Conservation (phyloP, 2,888 invertebrate species). For the Alloscopus bannaensis region DNA sequence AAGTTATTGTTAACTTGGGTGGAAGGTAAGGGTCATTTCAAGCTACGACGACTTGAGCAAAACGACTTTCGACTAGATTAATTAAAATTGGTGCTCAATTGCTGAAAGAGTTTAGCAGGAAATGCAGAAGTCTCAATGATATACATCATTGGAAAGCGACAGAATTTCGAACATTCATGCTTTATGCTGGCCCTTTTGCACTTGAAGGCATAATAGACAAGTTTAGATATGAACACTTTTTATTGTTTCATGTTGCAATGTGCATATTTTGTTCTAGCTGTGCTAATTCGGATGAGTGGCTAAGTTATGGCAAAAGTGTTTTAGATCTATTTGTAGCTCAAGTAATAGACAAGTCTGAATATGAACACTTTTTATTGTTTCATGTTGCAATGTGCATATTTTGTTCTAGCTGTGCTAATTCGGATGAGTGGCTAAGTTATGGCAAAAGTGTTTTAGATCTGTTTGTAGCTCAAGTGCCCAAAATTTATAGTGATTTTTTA, state of each 20-base stretch:
- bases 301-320: constrained; percentile 67
- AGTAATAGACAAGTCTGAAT: no score
- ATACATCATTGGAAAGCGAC: constrained; percentile 48
- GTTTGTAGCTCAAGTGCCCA: constrained; percentile 68
- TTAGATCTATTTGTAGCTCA: constrained; percentile 69
- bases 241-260: constrained; percentile 46
- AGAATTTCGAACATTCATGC: constrained; percentile 48
- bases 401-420: constrained; percentile 37
- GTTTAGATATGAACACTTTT: constrained; percentile 31
- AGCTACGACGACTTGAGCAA: neutral
- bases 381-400: constrained; percentile 73
- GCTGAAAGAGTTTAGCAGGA: constrained; percentile 34
- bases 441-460: constrained; percentile 66
- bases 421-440: constrained; percentile 57
- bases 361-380: constrained; percentile 69
- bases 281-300: constrained; percentile 3
- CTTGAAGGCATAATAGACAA: constrained; percentile 17
- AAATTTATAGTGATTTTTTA: constrained; percentile 68
- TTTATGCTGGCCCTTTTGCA: constrained; percentile 40
- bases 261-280: constrained; percentile 27
- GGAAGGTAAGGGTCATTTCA: neutral
- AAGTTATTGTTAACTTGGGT: constrained; percentile 34
- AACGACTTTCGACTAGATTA: constrained; percentile 18
- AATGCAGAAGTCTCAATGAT: constrained; percentile 18
- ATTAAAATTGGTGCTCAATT: neutral